Percentiles rank a stretch among this genome's conserved stretches.
phyloP scores from a whole-genome alignment of 1,140 invertebrate species.

The Acromyrmex echinatior region DNA sequence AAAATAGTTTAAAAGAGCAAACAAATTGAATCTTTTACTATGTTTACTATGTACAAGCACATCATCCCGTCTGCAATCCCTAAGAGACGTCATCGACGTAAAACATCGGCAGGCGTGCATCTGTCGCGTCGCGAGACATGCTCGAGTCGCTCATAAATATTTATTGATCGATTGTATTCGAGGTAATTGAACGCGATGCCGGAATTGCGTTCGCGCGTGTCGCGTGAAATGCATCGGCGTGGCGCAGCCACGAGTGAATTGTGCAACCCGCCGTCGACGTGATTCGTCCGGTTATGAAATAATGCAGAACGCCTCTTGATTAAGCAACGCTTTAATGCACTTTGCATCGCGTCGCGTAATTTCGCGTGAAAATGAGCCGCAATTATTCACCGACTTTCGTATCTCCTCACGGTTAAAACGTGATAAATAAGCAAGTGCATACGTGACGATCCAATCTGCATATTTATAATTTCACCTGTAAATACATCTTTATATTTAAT shows the following conservation, averaged over 20 bases:
- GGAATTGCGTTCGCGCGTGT: conserved; percentile 70
- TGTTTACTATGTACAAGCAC: background rate
- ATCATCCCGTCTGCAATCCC: background rate
- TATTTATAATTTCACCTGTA: conserved; percentile 33
- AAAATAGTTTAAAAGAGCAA: background rate
- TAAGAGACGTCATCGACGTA: conserved; percentile 56
- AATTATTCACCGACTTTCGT: conserved; percentile 33
- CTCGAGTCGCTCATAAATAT: conserved; percentile 79
- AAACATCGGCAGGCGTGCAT: conserved; percentile 51
- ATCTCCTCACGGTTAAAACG: too few species aligned
- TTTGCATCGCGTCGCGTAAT: conserved; percentile 29
- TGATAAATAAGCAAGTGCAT: conserved; percentile 1
- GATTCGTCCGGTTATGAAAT: conserved; percentile 63
- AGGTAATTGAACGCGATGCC: conserved; percentile 76
- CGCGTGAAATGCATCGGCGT: conserved; percentile 27
- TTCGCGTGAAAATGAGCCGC: conserved; percentile 43
- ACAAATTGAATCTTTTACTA: background rate
- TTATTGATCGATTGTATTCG: conserved; percentile 80
- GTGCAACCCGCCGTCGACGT: conserved; percentile 62
- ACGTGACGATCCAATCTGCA: conserved; percentile 33
- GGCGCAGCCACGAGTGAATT: conserved; percentile 39
- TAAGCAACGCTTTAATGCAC: conserved; percentile 54
- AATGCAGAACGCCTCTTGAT: conserved; percentile 49
- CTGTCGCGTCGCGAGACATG: conserved; percentile 42
- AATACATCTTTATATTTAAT: background rate